Conservation (phyloP, 2,113 vertebrate species). For the Thinocorus orbignyianus region DNA sequence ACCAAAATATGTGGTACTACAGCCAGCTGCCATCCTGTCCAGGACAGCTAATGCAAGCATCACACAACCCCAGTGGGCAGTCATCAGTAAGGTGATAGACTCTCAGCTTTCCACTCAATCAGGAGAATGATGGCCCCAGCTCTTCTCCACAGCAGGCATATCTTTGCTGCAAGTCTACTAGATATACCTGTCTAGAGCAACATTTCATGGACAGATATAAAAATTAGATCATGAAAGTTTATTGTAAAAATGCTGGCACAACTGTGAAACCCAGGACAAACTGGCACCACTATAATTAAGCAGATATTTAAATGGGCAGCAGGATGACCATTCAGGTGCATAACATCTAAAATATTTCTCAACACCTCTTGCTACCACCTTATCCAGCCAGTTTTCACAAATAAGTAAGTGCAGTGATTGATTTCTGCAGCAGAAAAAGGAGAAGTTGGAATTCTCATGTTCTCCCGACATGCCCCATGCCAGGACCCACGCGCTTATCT, state of each 20-base stretch:
- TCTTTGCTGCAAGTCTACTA: background rate
- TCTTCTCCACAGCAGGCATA: background rate
- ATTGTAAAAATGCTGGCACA: slow-evolving; percentile 58
- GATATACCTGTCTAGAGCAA: slow-evolving; percentile 14
- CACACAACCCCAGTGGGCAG: fast-evolving
- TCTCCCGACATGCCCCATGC: background rate
- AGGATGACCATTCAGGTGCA: background rate
- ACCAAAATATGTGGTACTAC: fast-evolving
- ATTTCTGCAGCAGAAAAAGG: background rate
- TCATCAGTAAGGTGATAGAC: background rate
- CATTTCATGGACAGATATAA: slow-evolving; percentile 67
- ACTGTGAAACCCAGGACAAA: slow-evolving; percentile 52
- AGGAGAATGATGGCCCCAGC: background rate
- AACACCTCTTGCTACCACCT: background rate
- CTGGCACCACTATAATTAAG: slow-evolving; percentile 61
- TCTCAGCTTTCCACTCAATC: background rate
- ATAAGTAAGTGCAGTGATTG: background rate
- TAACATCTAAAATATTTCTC: background rate
- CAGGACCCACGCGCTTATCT: background rate
- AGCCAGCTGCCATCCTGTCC: background rate
- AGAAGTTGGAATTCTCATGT: background rate
- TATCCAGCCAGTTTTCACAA: background rate
- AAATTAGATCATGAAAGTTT: slow-evolving; percentile 62
- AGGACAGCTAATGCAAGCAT: background rate
- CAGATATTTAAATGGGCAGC: slow-evolving; percentile 21